These are phyloP conservation scores for Archips xylosteana DNA, from an alignment of 2,888 invertebrate genomes.

Conservation along the genomic window DNA sequence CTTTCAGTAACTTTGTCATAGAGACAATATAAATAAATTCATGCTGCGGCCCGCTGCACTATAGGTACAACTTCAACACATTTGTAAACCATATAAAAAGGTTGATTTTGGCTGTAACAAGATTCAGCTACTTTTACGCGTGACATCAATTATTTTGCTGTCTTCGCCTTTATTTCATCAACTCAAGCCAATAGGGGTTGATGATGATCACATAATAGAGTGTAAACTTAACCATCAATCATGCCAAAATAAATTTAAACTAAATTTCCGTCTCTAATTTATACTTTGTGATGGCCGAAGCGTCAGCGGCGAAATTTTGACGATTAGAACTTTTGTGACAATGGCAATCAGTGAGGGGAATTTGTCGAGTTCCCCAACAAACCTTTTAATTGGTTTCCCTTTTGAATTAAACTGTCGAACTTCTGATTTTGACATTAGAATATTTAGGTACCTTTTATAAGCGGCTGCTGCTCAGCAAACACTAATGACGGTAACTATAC, in stretches of 20 bases:
- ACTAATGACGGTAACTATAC: background rate
- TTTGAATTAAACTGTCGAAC: slow-evolving; percentile 14
- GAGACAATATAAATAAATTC: too few species aligned
- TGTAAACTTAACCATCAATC: background rate
- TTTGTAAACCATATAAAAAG: too few species aligned
- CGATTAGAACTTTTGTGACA: slow-evolving; percentile 29
- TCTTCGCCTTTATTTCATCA: background rate
- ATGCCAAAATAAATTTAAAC: background rate
- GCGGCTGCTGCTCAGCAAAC: background rate
- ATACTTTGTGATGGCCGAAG: background rate
- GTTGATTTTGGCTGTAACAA: too few species aligned
- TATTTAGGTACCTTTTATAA: background rate
- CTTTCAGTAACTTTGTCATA: too few species aligned
- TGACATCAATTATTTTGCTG: background rate
- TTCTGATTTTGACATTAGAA: slow-evolving; percentile 8
- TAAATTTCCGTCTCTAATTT: background rate
- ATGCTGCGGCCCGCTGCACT: too few species aligned
- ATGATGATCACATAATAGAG: too few species aligned
- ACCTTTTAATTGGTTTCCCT: slow-evolving; percentile 24
- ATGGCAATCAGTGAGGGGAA: slow-evolving; percentile 14
- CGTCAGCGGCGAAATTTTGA: background rate
- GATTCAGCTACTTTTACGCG: too few species aligned
- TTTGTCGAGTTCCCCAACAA: slow-evolving; percentile 4
- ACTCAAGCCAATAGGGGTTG: too few species aligned
- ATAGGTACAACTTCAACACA: too few species aligned